phyloP scores from a whole-genome alignment of 2,113 vertebrate species.

The Chunga burmeisteri region DNA sequence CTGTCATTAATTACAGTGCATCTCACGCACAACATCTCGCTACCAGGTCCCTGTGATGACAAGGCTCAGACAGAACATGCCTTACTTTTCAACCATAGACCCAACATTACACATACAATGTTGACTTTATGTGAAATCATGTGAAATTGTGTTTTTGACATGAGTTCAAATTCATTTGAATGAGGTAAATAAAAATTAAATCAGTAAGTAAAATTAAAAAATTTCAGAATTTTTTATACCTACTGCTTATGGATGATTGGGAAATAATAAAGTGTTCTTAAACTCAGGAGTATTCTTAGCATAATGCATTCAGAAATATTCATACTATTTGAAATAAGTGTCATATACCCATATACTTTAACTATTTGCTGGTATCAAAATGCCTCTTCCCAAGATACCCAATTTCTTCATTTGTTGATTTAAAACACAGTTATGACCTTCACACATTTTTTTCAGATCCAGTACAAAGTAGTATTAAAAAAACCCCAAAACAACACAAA shows the following conservation, averaged over 20 bases:
- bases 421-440: background rate
- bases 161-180: background rate
- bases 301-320: background rate
- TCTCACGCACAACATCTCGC: background rate
- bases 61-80: background rate
- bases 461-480: background rate
- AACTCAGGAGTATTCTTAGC: background rate
- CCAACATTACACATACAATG: background rate
- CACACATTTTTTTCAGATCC: background rate
- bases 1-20: background rate
- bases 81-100: background rate
- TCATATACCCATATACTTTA: background rate
- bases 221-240: rapidly evolving
- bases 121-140: background rate
- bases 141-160: background rate
- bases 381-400: background rate
- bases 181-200: background rate
- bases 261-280: background rate
- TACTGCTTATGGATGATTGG: background rate
- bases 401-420: background rate
- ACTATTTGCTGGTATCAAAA: background rate
- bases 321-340: background rate
- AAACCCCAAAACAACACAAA: no score
- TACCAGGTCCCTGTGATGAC: background rate
- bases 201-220: background rate